phyloP scores from a whole-genome alignment of 2,888 invertebrate species.

The Sphaerophoria taeniata region DNA sequence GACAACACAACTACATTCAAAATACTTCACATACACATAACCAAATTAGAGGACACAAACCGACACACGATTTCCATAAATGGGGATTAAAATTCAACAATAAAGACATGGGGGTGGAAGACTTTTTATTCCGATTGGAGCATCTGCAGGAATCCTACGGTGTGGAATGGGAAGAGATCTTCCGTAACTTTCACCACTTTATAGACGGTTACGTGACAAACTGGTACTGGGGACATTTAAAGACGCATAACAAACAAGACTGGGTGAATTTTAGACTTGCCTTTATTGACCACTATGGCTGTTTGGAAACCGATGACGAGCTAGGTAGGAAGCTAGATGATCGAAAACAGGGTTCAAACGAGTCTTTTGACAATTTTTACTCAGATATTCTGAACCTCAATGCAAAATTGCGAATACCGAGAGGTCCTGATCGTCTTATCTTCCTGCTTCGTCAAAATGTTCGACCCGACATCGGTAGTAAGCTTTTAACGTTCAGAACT shows the following conservation, averaged over 20 bases:
- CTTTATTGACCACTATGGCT: background rate
- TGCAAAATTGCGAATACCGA: background rate
- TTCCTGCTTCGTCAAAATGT: background rate
- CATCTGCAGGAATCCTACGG: background rate
- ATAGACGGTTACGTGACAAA: background rate
- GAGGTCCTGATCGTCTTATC: background rate
- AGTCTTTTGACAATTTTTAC: background rate
- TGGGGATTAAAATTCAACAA: background rate
- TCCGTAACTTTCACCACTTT: background rate
- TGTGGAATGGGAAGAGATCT: background rate
- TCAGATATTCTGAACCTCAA: background rate
- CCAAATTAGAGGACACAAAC: too few species aligned
- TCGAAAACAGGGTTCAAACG: background rate
- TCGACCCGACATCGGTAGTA: background rate
- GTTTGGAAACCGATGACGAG: background rate
- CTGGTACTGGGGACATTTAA: background rate
- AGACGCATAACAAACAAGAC: background rate
- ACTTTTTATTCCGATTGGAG: background rate
- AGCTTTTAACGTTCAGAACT: background rate
- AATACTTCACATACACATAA: too few species aligned
- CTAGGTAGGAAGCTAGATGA: background rate
- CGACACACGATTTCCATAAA: background rate
- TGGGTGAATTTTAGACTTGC: too few species aligned
- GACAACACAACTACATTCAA: too few species aligned
- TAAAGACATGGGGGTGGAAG: background rate